Percentiles rank a stretch among this genome's conserved stretches.
phyloP scores from a whole-genome alignment of 2,888 invertebrate genomes.

The Mechanitis mazaeus region DNA sequence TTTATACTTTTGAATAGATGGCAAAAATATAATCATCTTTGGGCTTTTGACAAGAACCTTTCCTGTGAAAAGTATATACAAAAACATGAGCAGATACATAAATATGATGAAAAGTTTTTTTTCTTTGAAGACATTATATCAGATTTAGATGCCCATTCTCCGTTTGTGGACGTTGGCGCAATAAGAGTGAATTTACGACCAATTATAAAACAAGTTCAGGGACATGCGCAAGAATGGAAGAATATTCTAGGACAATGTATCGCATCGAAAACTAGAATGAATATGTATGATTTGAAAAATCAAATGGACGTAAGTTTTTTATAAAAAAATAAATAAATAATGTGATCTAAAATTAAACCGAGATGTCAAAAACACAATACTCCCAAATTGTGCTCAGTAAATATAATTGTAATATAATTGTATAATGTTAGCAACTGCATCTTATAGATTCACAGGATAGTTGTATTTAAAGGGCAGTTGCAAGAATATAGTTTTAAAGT shows the following conservation, averaged over 20 bases:
- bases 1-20: constrained; percentile 68
- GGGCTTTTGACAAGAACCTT: constrained; percentile 84
- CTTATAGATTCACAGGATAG: no score
- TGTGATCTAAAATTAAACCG: no score
- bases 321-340: no score
- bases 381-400: no score
- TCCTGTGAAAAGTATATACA: constrained; percentile 87
- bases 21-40: constrained; percentile 84
- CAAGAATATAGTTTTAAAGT: no score
- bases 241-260: constrained; percentile 82
- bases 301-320: constrained; percentile 78
- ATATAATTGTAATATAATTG: no score
- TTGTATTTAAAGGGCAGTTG: no score
- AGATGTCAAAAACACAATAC: not conserved
- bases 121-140: constrained; percentile 86
- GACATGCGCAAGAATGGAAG: constrained; percentile 89
- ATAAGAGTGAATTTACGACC: constrained; percentile 85
- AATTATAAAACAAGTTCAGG: constrained; percentile 78
- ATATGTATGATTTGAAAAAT: constrained; percentile 81
- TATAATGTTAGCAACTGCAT: no score
- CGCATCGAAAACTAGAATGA: constrained; percentile 79
- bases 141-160: constrained; percentile 77
- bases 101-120: constrained; percentile 90
- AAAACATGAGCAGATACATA: constrained; percentile 69
- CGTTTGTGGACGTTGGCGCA: constrained; percentile 80